Percentiles rank a stretch among this genome's conserved stretches.
Conservation (phyloP, 2,113 vertebrate species). For the Progne subis region DNA sequence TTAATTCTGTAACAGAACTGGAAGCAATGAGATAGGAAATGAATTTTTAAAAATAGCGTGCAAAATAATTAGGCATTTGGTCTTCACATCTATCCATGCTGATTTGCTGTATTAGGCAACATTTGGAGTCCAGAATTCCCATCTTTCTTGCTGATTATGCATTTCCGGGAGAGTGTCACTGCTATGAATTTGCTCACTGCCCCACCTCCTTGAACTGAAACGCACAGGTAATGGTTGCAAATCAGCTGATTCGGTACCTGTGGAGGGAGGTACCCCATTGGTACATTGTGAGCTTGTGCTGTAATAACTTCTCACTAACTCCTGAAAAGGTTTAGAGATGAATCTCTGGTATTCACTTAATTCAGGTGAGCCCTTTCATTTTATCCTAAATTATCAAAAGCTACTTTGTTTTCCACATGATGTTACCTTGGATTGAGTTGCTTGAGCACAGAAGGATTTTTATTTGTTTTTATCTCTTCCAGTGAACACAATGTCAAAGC, state of each 20-base stretch:
- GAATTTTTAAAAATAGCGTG: not conserved
- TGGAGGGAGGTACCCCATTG: fast-evolving
- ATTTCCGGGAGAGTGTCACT: not conserved
- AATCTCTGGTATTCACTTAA: not conserved
- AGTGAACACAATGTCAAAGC: not conserved
- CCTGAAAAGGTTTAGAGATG: not conserved
- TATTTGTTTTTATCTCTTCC: not conserved
- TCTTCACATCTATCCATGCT: not conserved
- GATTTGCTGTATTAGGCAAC: not conserved
- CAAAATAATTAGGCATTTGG: not conserved
- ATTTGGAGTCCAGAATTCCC: not conserved
- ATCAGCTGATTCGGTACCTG: not conserved
- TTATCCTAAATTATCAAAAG: not conserved
- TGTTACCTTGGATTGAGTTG: not conserved
- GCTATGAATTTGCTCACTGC: fast-evolving
- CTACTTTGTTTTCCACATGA: not conserved
- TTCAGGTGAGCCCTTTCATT: not conserved
- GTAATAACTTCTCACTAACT: not conserved
- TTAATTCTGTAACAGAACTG: not conserved
- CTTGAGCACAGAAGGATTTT: not conserved
- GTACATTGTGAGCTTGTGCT: not conserved
- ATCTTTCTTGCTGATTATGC: not conserved
- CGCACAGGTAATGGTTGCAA: not conserved
- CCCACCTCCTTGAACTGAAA: not conserved
- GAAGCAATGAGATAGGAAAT: not conserved